Evolutionary conservation across 2,888 invertebrate species (phyloP).

Genomic region (Priocnemis perturbator): DNA sequence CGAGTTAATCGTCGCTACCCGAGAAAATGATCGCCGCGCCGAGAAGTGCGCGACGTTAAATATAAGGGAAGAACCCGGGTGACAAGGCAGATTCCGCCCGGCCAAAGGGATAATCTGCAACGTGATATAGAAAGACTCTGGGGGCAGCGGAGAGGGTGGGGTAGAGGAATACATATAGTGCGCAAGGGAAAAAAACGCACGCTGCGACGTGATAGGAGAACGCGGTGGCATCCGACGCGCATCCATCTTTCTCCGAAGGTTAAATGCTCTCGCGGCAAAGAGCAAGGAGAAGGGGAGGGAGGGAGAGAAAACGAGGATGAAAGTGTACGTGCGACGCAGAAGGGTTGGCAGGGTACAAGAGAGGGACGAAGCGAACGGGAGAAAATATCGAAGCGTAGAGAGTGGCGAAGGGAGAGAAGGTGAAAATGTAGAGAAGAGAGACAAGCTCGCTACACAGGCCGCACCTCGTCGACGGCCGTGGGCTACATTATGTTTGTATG

Average conservation of each 20-base stretch:
- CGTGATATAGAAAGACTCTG: too few relatives aligned
- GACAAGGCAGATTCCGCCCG: too few relatives aligned
- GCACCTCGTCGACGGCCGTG: slow-evolving; percentile 8
- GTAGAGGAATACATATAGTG: background rate
- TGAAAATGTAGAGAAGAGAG: slow-evolving; percentile 1
- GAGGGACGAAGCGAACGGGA: background rate
- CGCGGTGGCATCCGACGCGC: slow-evolving; percentile 29
- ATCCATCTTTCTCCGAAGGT: slow-evolving; percentile 37
- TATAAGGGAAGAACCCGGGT: too few relatives aligned
- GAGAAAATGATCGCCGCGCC: too few relatives aligned
- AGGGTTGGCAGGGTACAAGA: too few relatives aligned
- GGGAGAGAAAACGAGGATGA: slow-evolving; percentile 1
- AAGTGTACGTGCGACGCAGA: slow-evolving; percentile 4
- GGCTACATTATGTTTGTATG: slow-evolving; percentile 24
- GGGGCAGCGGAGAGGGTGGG: background rate
- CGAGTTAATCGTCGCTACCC: too few relatives aligned
- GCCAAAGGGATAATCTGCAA: too few relatives aligned
- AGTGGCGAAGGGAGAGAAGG: background rate
- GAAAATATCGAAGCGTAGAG: background rate
- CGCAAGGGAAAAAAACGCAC: background rate
- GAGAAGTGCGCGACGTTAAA: too few relatives aligned
- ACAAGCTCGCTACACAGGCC: slow-evolving; percentile 19
- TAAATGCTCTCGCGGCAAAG: slow-evolving; percentile 31
- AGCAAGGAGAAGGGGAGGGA: background rate
- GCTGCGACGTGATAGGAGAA: background rate